Evolutionary conservation across 2,113 vertebrate genomes (phyloP), one percentile per base, ranked within the genome.

Genomic region (Pteruthius melanotis): DNA sequence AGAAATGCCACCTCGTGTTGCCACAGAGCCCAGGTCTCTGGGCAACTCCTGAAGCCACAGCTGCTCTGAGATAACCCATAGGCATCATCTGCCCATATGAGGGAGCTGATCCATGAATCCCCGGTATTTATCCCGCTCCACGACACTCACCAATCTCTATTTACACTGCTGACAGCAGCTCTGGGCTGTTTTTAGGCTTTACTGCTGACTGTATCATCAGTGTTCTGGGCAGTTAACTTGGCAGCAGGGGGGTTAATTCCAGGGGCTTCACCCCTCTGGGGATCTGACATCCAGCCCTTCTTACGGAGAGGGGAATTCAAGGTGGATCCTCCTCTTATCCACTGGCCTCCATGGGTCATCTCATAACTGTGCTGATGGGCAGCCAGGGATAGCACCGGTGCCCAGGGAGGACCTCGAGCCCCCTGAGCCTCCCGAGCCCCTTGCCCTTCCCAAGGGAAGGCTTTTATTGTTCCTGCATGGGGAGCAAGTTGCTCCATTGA

Each of bases 161-260:
- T 95, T 81, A 74, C 50, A 16, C 61, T 35, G 92, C 84, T 94
- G 92, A 90, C 87, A 91, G 72, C 84, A 11, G 84, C 96, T 91
- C 89, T 61, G 76, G 89, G 96, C 90, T 97, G 92, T 95, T 96
- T 96, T 91, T 89, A 94, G 92, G 37, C 89, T 87, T 94, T 96
- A 75, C 33, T 93, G 91, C 93, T 89, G 95, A 96, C 96, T 71
- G 85, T 94, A 86, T 87, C 85, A 77, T 82, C 86, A 87, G 80
- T 80, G 94, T 87, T 95, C 83, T 82, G 92, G 95, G 83, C 88
- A 95, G 96, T 95, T 96, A 97, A 96, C 95, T 92, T 35, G 77
- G 96, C 69, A 90, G 94, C 68, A n/a, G 65, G 93, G 93, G 87
- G 94, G 89, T 78, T 56, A 82, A 80, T 63, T 82, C 6, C 10